These are phyloP conservation scores for Stenopsyche tienmushanensis DNA, from an alignment of 1,140 invertebrate species.

Conservation along the genomic window DNA sequence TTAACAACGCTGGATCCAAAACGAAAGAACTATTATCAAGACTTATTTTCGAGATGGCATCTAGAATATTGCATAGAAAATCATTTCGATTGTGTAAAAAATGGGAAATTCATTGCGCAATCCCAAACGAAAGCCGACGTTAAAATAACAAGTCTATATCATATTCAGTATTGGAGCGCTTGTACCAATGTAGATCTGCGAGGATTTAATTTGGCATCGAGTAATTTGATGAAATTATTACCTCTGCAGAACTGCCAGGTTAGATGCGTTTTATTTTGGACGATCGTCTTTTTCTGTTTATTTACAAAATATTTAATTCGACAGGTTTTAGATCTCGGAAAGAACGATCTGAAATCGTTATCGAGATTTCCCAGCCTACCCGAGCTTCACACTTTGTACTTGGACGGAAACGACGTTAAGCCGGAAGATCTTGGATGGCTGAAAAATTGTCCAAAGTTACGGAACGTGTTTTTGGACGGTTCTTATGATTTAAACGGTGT, in stretches of 20 bases:
- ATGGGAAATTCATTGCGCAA: conserved; percentile 19
- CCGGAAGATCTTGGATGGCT: conserved; percentile 13
- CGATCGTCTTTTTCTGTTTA: too few species aligned
- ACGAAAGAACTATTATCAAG: conserved; percentile 36
- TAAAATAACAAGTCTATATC: conserved; percentile 33
- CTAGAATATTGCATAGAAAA: conserved; percentile 34
- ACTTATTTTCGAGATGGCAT: conserved; percentile 37
- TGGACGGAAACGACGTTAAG: conserved; percentile 35
- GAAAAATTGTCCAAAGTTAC: too few species aligned
- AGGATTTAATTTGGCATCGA: conserved; percentile 25
- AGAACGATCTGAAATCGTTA: conserved; percentile 27
- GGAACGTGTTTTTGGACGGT: too few species aligned
- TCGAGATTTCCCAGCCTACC: conserved; percentile 34
- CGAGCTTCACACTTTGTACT: conserved; percentile 28
- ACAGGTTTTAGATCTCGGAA: conserved; percentile 33
- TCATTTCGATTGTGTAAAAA: conserved; percentile 19
- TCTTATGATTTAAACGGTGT: too few species aligned
- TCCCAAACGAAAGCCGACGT: not conserved
- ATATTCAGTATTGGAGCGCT: conserved; percentile 39
- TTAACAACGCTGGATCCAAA: conserved; percentile 30
- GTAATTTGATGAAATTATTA: conserved; percentile 21
- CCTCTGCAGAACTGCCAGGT: conserved; percentile 39
- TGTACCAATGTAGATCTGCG: conserved; percentile 30
- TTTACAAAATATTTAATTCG: conserved; percentile 13
- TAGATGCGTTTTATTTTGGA: conserved; percentile 3